A percentile compares a stretch with the other conserved stretches of the same genome.
Conservation (phyloP, 2,888 invertebrate genomes). For the Clanis bilineata region DNA sequence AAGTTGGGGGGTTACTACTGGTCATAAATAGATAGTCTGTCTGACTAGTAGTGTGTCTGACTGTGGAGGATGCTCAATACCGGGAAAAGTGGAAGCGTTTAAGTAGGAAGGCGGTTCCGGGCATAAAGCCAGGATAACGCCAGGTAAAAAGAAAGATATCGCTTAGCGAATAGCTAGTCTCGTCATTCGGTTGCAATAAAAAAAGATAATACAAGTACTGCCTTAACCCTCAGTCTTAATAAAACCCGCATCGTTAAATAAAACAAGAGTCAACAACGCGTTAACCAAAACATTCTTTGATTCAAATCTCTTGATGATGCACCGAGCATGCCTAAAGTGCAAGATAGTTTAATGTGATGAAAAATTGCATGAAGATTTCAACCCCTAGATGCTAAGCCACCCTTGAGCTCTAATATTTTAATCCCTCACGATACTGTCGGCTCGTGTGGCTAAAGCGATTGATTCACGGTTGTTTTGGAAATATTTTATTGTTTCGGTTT, state of each 20-base stretch:
- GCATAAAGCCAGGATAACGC: too few relatives aligned
- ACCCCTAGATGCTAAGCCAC: conserved; percentile 12
- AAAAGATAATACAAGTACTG: background rate
- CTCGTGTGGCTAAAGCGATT: background rate
- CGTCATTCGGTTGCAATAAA: too few relatives aligned
- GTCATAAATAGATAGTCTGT: too few relatives aligned
- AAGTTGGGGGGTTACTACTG: too few relatives aligned
- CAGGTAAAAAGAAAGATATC: too few relatives aligned
- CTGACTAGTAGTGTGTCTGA: too few relatives aligned
- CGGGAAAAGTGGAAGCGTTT: too few relatives aligned
- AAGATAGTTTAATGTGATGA: conserved; percentile 13
- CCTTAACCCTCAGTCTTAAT: background rate
- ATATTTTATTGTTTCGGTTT: too few relatives aligned
- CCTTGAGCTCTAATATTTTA: conserved; percentile 16
- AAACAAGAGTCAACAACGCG: conserved; percentile 5
- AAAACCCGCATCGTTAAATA: background rate
- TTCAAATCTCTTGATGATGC: conserved; percentile 4
- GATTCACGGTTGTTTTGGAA: background rate
- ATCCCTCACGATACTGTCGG: conserved; percentile 7
- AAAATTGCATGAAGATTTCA: conserved; percentile 2
- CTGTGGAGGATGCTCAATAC: too few relatives aligned
- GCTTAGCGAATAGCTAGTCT: too few relatives aligned
- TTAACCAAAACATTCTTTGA: background rate
- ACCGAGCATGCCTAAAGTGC: background rate
- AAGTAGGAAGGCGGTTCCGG: too few relatives aligned